Conservation (phyloP, 2,888 invertebrate genomes). For the Epistrophella euchroma region DNA sequence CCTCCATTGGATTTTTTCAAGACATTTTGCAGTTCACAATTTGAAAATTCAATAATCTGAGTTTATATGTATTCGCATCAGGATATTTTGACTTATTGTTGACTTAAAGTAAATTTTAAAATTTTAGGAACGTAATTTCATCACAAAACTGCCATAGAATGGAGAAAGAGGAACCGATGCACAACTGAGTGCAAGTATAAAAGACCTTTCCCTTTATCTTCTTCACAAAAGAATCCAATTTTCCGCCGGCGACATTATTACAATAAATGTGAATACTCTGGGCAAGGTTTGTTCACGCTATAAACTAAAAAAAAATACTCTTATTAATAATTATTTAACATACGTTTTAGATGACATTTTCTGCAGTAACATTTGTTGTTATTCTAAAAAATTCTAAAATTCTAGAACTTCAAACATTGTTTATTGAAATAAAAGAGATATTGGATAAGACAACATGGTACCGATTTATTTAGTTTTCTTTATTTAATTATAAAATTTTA, state of each 20-base stretch:
- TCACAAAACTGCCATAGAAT: slow-evolving; percentile 7
- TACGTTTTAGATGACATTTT: slow-evolving; percentile 30
- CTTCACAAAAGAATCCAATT: slow-evolving; percentile 38
- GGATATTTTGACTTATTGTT: too few species aligned
- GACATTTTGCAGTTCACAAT: too few species aligned
- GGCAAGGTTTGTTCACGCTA: background rate
- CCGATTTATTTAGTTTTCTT: background rate
- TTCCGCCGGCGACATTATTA: slow-evolving; percentile 35
- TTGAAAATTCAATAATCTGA: too few species aligned
- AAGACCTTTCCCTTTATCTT: slow-evolving; percentile 12
- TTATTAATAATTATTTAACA: background rate
- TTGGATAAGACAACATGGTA: background rate
- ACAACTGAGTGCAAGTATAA: slow-evolving; percentile 17
- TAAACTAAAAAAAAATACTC: background rate
- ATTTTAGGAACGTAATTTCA: slow-evolving; percentile 34
- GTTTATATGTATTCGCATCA: too few species aligned
- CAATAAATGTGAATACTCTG: slow-evolving; percentile 31
- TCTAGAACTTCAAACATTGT: background rate
- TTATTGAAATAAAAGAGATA: background rate
- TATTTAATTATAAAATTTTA: background rate
- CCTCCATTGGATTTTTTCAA: too few species aligned
- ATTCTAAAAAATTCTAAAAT: slow-evolving; percentile 30
- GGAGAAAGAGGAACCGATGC: background rate
- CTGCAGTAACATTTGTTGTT: slow-evolving; percentile 21
- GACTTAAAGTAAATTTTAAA: background rate